A percentile compares a stretch with the other conserved stretches of the same genome.
Evolutionary conservation across 2,797 vertebrate species (phyloP).

Genomic region (Phataginus tricuspis): DNA sequence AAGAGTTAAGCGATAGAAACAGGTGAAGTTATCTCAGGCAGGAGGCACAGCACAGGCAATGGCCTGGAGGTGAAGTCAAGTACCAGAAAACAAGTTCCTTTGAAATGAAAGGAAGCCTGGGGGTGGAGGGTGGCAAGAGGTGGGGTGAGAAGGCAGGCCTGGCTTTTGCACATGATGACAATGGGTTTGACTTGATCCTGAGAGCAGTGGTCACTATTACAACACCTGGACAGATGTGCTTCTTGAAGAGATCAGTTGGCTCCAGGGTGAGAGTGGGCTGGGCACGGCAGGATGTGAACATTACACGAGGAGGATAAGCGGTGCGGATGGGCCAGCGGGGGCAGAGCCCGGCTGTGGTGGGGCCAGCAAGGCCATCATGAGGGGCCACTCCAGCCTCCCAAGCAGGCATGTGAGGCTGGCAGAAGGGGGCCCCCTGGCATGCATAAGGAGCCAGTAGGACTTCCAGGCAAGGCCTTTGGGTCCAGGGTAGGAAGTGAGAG

Average conservation of each 20-base stretch:
- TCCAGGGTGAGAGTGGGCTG: fast-evolving
- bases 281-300: too few relatives aligned
- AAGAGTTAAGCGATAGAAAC: neutral
- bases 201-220: neutral
- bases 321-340: neutral
- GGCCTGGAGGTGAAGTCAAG: neutral
- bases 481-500: neutral
- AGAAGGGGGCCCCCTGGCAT: neutral
- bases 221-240: too few relatives aligned
- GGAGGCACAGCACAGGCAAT: fast-evolving
- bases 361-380: neutral
- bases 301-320: neutral
- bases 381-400: neutral
- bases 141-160: neutral
- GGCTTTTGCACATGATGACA: neutral
- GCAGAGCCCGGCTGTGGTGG: too few relatives aligned
- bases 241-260: neutral
- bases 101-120: neutral
- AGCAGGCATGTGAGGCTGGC: fast-evolving
- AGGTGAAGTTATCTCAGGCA: neutral
- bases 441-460: neutral
- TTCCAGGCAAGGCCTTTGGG: neutral
- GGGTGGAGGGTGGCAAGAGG: neutral
- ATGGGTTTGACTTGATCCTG: neutral
- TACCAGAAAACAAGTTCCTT: neutral